phyloP scores from a whole-genome alignment of 2,888 invertebrate species.

The Agrotis clavis region DNA sequence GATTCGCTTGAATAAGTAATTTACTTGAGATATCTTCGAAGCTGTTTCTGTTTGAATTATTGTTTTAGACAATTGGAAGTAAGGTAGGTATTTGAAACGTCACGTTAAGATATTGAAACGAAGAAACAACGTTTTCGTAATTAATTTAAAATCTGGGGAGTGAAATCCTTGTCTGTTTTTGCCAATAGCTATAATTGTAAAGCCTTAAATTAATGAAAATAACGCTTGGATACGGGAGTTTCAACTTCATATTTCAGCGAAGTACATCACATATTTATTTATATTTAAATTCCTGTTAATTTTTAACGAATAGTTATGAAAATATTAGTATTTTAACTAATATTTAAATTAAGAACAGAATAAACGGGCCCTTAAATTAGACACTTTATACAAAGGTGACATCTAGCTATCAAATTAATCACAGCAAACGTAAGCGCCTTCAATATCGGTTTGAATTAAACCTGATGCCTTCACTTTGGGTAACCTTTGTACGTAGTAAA shows the following conservation, averaged over 20 bases:
- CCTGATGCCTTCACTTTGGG: slow-evolving; percentile 5
- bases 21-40: slow-evolving; percentile 31
- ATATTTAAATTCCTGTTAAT: too few relatives aligned
- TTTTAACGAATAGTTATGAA: too few relatives aligned
- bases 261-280: too few relatives aligned
- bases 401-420: slow-evolving; percentile 10
- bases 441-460: slow-evolving; percentile 8
- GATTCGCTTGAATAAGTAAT: slow-evolving; percentile 49
- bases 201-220: too few relatives aligned
- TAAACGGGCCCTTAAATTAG: too few relatives aligned
- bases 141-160: slow-evolving; percentile 10
- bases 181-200: not conserved
- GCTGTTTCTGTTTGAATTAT: slow-evolving; percentile 29
- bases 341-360: too few relatives aligned
- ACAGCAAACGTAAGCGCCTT: not conserved
- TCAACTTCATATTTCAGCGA: not conserved
- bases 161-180: not conserved
- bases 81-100: not conserved
- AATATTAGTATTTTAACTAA: too few relatives aligned
- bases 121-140: not conserved
- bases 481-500: slow-evolving; percentile 19
- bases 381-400: not conserved
- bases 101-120: slow-evolving; percentile 5
- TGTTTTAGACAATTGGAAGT: slow-evolving; percentile 30
- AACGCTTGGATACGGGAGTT: not conserved